A percentile compares a stretch with the other conserved stretches of the same genome.
phyloP scores from a whole-genome alignment of 1,140 invertebrate genomes.

The Bombus haemorrhoidalis region DNA sequence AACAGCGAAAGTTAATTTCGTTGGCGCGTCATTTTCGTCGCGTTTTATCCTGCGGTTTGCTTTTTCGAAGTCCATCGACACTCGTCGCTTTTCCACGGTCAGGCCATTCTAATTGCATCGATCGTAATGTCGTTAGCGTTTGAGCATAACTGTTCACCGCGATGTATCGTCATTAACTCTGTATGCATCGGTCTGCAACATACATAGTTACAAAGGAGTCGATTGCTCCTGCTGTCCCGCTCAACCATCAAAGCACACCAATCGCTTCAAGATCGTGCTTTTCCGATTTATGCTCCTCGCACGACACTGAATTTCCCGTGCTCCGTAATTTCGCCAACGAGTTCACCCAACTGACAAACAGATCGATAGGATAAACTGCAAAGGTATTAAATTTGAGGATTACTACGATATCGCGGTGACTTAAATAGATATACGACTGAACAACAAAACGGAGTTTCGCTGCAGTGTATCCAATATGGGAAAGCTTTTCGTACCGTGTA shows the following conservation, averaged over 20 bases:
- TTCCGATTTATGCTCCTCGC: not conserved
- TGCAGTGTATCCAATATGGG: too few relatives aligned
- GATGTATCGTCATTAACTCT: not conserved
- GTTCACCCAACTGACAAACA: not conserved
- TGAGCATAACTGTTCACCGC: not conserved
- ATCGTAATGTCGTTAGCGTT: conserved; percentile 14
- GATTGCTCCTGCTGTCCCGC: not conserved
- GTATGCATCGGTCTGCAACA: not conserved
- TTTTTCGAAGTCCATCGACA: not conserved
- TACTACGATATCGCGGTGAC: not conserved
- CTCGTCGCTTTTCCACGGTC: not conserved
- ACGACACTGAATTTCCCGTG: not conserved
- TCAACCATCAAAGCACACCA: not conserved
- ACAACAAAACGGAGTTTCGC: not conserved
- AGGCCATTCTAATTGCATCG: conserved; percentile 16
- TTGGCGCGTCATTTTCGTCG: conserved; percentile 2
- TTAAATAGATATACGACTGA: not conserved
- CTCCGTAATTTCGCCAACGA: not conserved
- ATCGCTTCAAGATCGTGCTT: not conserved
- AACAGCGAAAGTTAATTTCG: not conserved
- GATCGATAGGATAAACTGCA: not conserved
- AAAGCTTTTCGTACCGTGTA: not conserved
- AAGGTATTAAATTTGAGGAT: not conserved
- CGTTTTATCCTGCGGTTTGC: not conserved
- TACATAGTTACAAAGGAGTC: not conserved